phyloP scores from a whole-genome alignment of 1,140 invertebrate species.

The Euura saliciscinereae region DNA sequence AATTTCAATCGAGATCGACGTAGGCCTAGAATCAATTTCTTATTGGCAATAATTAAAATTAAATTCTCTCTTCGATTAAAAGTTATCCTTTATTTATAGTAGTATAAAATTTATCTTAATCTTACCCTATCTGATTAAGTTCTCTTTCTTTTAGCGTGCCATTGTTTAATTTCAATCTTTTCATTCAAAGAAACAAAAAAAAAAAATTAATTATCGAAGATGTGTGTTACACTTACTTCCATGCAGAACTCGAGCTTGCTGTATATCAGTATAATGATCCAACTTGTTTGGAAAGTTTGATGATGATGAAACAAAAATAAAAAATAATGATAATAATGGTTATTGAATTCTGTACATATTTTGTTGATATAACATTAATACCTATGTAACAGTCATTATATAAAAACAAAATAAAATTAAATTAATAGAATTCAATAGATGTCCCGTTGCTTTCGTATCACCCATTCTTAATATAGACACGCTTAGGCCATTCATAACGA shows the following conservation, averaged over 20 bases:
- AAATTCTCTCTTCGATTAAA: not conserved
- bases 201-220: slow-evolving; percentile 3
- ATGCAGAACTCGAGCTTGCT: slow-evolving; percentile 24
- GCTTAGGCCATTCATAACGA: no score
- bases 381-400: slow-evolving; percentile 55
- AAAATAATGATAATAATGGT: slow-evolving; percentile 37
- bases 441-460: no score
- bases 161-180: slow-evolving; percentile 28
- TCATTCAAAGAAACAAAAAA: slow-evolving; percentile 13
- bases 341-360: slow-evolving; percentile 52
- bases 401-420: slow-evolving; percentile 26
- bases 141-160: slow-evolving; percentile 42
- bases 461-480: no score
- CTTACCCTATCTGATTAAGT: slow-evolving; percentile 38
- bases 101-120: slow-evolving; percentile 28
- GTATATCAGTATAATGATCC: slow-evolving; percentile 15
- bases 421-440: not conserved
- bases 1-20: not conserved
- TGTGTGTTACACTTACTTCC: not conserved
- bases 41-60: not conserved
- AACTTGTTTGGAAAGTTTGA: slow-evolving; percentile 32
- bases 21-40: not conserved
- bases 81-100: not conserved
- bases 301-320: slow-evolving; percentile 25
- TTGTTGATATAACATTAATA: slow-evolving; percentile 56